Base-by-base conservation (phyloP, 2,797 vertebrate species). In the Atherinosoma microstoma region DNA sequence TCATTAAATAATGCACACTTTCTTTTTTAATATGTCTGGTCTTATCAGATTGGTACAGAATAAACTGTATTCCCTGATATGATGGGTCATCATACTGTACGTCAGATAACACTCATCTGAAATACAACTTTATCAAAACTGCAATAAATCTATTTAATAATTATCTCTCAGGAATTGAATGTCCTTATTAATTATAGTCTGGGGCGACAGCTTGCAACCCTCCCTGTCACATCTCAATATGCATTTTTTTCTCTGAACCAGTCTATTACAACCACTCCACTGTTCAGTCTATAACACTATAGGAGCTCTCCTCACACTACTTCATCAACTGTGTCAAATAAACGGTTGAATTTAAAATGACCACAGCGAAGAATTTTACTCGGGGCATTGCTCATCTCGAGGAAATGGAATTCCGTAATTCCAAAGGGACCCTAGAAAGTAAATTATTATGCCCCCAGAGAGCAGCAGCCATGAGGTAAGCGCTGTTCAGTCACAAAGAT, bases 391-490 rank as follows among this genome's bases (percentile, higher is more conserved):
- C 87, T 90, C 88, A 84, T 87, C 85, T 78, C n/a, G 75, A 79
- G 69, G 76, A 90, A 91, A 91, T 87, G 79, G 82, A 88, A 85
- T 87, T 87, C 79, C 80, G 69, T 82, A 71, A 90, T 86, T 91
- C 87, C 78, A 68, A 70, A 70, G 86, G 84, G 81, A 85, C 88
- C 67, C 61, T 65, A 74, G 67, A 89, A 87, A 87, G 92, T 77
- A 87, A 88, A 89, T 89, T 59, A 89, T 85, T 72, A 70, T 74
- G 67, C 82, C 79, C 81, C 75, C 38, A 49, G 76, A 85, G 79
- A 79, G 87, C 49, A 79, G 75, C 73, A 72, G 62, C 82, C 81
- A 58, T 2, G 27, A 87, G 79, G 77, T 76, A 73, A 85, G 54
- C 22, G 72, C 77, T 70, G 68, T 9, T 67, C 35, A 10, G 76